Conservation (phyloP, 53 echinoderm and acorn worm genomes). For the Pentamera pediparva region DNA sequence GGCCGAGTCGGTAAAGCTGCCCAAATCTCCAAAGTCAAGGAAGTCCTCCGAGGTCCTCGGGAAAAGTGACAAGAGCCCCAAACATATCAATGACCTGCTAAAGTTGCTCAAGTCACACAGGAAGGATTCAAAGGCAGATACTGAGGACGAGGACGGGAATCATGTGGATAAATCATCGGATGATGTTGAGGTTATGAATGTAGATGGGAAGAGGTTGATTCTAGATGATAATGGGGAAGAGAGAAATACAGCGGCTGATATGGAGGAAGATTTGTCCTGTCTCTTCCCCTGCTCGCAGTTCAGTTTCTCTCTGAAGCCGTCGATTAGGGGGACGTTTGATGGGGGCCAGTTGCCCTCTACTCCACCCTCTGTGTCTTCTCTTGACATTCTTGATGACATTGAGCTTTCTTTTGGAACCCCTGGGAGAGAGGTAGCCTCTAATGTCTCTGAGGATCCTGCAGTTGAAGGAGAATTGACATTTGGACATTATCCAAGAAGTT, state of each 20-base stretch:
- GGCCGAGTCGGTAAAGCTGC: no score
- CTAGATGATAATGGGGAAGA: not conserved
- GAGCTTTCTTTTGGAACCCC: conserved; percentile 28
- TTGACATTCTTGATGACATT: conserved; percentile 82
- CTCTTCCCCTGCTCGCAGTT: conserved; percentile 54
- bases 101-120: not conserved
- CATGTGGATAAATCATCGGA: not conserved
- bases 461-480: no score
- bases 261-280: conserved; percentile 34
- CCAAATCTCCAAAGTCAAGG: not conserved
- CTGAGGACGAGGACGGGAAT: not conserved
- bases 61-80: not conserved
- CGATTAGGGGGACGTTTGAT: not conserved
- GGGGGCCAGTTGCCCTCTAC: conserved; percentile 30
- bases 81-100: not conserved
- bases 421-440: no score
- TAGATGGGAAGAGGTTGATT: not conserved
- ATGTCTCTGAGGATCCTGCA: not conserved
- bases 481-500: no score
- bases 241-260: conserved; percentile 4
- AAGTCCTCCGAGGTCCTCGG: not conserved
- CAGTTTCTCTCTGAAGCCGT: not conserved
- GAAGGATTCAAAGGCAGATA: not conserved
- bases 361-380: conserved; percentile 71
- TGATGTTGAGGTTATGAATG: not conserved